Conservation (phyloP, 2,888 invertebrate genomes). For the Willowsia nigromaculata region DNA sequence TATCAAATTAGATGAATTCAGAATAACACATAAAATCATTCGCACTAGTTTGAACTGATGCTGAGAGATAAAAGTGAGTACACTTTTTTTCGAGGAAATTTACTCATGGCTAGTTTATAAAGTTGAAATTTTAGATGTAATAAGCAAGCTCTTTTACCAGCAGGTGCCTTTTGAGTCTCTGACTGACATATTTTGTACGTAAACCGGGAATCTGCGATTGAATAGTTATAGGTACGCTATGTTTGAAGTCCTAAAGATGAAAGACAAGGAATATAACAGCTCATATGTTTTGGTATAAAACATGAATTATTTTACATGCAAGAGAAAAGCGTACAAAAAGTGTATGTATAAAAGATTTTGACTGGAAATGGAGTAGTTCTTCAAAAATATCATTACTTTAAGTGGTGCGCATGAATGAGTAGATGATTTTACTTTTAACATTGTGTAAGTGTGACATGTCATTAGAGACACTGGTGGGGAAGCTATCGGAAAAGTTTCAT, state of each 20-base stretch:
- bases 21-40: not conserved
- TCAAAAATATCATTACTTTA: conserved; percentile 24
- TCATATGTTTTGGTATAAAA: too few species aligned
- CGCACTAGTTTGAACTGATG: not conserved
- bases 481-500: not conserved
- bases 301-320: not conserved
- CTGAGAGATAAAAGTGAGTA: not conserved
- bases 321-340: too few species aligned
- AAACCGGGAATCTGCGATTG: not conserved
- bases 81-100: not conserved
- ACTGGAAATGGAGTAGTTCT: not conserved
- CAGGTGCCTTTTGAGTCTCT: not conserved
- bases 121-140: not conserved
- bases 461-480: too few species aligned
- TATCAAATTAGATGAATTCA: conserved; percentile 1
- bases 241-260: too few species aligned
- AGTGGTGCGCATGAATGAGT: conserved; percentile 30
- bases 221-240: not conserved
- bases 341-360: too few species aligned
- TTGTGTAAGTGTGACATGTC: not conserved
- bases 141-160: not conserved
- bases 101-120: not conserved
- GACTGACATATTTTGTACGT: not conserved
- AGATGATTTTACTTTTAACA: not conserved
- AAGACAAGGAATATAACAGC: too few species aligned